phyloP scores from a whole-genome alignment of 2,888 invertebrate genomes.

The Sussaba pulchella region DNA sequence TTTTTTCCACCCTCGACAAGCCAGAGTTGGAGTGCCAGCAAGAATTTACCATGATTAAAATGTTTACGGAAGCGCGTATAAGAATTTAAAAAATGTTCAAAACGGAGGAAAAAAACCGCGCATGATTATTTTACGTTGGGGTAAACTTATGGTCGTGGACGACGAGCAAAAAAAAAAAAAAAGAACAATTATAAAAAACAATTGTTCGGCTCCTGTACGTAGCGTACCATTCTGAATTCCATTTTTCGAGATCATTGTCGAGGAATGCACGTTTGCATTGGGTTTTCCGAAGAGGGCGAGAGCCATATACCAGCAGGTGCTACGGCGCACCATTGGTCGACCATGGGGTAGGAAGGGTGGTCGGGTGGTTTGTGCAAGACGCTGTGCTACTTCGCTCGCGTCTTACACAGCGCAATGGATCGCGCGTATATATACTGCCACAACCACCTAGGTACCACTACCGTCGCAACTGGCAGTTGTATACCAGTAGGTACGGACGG shows the following conservation, averaged over 20 bases:
- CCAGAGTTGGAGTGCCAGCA: constrained; percentile 24
- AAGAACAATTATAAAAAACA: not conserved
- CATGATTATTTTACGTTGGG: constrained; percentile 3
- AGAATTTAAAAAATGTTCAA: constrained; percentile 28
- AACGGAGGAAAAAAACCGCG: not conserved
- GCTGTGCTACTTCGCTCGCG: constrained; percentile 37
- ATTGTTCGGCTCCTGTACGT: not conserved
- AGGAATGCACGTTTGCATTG: constrained; percentile 3
- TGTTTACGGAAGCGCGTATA: constrained; percentile 56
- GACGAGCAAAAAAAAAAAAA: not conserved
- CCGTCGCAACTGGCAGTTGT: not conserved
- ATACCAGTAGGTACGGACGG: not conserved
- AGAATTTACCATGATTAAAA: constrained; percentile 65
- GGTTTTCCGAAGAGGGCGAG: not conserved
- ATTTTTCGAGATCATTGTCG: constrained; percentile 18
- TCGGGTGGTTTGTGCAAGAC: constrained; percentile 40
- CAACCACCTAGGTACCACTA: not conserved
- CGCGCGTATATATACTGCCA: not conserved
- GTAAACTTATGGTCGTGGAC: not conserved
- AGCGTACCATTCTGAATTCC: not conserved
- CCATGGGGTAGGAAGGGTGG: constrained; percentile 18
- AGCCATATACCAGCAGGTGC: not conserved
- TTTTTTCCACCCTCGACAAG: constrained; percentile 6
- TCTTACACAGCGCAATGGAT: constrained; percentile 15
- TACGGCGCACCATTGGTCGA: constrained; percentile 16